phyloP scores from a whole-genome alignment of 2,797 vertebrate species.

The Furcifer pardalis region DNA sequence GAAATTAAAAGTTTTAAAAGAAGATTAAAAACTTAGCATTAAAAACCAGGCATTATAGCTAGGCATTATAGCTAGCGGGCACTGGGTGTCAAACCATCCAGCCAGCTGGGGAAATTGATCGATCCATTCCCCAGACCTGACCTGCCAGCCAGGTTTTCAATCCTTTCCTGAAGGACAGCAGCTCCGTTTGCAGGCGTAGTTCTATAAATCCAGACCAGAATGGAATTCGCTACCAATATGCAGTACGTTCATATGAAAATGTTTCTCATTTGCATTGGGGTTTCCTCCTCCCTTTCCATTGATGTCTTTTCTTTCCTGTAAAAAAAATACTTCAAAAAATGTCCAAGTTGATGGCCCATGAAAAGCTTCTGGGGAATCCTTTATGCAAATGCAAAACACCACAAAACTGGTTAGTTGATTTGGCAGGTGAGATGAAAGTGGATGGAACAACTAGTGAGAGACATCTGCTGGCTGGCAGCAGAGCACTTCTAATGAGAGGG shows the following conservation, averaged over 20 bases:
- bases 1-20: too few relatives aligned
- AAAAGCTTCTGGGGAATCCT: not conserved
- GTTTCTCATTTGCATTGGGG: not conserved
- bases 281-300: not conserved
- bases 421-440: slow-evolving; percentile 9
- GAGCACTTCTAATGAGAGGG: not conserved
- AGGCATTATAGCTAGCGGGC: too few relatives aligned
- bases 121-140: too few relatives aligned
- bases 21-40: too few relatives aligned
- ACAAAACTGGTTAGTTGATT: not conserved
- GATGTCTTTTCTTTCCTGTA: not conserved
- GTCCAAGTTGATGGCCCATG: not conserved
- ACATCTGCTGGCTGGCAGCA: slow-evolving; percentile 30
- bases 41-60: too few relatives aligned
- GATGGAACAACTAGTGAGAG: slow-evolving; percentile 23
- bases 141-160: too few relatives aligned
- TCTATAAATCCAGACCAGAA: not conserved
- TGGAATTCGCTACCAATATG: not conserved
- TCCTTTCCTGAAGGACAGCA: too few relatives aligned
- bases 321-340: not conserved
- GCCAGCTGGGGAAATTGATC: too few relatives aligned
- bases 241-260: not conserved
- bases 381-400: not conserved
- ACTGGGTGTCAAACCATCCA: too few relatives aligned
- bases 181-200: too few relatives aligned